These are phyloP conservation scores for Hylyphantes graminicola DNA, from an alignment of 1,140 invertebrate species.

Conservation along the genomic window DNA sequence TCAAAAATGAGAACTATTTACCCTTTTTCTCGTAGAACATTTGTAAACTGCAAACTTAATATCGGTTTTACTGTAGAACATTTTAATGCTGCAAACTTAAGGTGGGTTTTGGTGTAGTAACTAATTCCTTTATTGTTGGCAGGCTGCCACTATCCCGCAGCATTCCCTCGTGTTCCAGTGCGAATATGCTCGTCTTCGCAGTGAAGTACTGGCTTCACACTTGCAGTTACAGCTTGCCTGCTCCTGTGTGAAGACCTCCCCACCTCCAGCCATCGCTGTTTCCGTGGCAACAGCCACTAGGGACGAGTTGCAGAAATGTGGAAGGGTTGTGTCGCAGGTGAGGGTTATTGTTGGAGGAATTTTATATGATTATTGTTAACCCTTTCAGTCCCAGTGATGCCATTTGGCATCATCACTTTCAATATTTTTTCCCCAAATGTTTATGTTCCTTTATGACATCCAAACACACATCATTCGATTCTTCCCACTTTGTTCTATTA, in stretches of 20 bases:
- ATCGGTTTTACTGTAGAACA: too few relatives aligned
- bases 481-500: too few relatives aligned
- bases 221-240: conserved; percentile 81
- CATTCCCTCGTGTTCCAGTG: conserved; percentile 80
- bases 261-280: conserved; percentile 90
- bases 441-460: too few relatives aligned
- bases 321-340: conserved; percentile 73
- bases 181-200: conserved; percentile 80
- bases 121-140: conserved; percentile 54
- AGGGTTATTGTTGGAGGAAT: neutral
- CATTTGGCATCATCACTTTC: too few relatives aligned
- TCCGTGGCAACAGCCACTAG: conserved; percentile 81
- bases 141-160: conserved; percentile 77
- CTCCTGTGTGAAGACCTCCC: conserved; percentile 86
- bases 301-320: conserved; percentile 85
- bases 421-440: too few relatives aligned
- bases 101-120: too few relatives aligned
- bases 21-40: too few relatives aligned
- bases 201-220: conserved; percentile 81
- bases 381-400: too few relatives aligned
- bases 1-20: too few relatives aligned
- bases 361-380: neutral
- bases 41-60: too few relatives aligned
- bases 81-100: too few relatives aligned
- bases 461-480: too few relatives aligned